A percentile compares a stretch with the other conserved stretches of the same genome.
Evolutionary conservation across 1,140 invertebrate genomes (phyloP).

Genomic region (Euborellia annulipes): DNA sequence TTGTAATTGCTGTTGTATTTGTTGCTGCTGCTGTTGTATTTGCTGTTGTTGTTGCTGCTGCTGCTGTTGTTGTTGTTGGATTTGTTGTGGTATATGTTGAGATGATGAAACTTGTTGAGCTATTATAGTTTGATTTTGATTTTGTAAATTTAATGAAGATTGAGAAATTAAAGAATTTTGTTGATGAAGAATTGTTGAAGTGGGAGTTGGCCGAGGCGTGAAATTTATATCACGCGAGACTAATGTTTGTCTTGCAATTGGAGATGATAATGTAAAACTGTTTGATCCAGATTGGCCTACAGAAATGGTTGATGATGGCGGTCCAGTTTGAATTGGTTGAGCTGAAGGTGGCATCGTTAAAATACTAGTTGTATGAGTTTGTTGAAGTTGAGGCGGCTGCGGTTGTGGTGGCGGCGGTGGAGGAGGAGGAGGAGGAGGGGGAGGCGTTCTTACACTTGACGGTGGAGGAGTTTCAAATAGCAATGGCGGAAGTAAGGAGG

Average conservation of each 20-base stretch:
- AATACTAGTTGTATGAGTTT: slow-evolving; percentile 2
- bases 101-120: slow-evolving; percentile 11
- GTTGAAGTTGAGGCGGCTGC: slow-evolving; percentile 6
- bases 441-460: slow-evolving; percentile 1
- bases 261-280: slow-evolving; percentile 31
- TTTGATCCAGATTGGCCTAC: slow-evolving; percentile 15
- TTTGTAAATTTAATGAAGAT: slow-evolving; percentile 16
- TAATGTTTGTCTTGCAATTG: background rate
- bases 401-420: slow-evolving; percentile 1
- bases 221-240: slow-evolving; percentile 5
- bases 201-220: slow-evolving; percentile 12
- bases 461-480: slow-evolving; percentile 13
- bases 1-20: slow-evolving; percentile 7
- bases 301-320: background rate
- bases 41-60: slow-evolving; percentile 11
- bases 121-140: slow-evolving; percentile 20
- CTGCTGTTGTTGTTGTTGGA: slow-evolving; percentile 7
- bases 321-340: background rate
- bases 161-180: slow-evolving; percentile 19
- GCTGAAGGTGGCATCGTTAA: slow-evolving; percentile 1
- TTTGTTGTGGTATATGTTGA: slow-evolving; percentile 8
- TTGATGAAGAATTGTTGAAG: slow-evolving; percentile 22
- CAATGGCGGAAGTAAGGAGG: slow-evolving; percentile 28
- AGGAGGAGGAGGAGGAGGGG: background rate
- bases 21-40: slow-evolving; percentile 7